Base-by-base conservation (phyloP, 1,140 invertebrate genomes). In the Euglossa dilemma region DNA sequence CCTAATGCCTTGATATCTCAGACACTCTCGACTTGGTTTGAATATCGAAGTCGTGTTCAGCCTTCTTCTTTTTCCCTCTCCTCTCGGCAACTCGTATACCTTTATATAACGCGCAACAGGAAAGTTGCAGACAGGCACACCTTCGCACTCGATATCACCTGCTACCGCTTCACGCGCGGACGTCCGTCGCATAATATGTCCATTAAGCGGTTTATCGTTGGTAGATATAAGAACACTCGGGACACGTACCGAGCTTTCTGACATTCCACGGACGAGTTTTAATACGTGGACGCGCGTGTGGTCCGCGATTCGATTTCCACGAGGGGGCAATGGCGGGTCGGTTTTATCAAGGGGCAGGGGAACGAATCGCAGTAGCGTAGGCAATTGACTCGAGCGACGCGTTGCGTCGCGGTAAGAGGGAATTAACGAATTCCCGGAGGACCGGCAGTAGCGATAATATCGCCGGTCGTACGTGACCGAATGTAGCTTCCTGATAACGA, bases 271-370 rank as follows among this genome's bases (percentile, higher is more conserved):
- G 36, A 57, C 56, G 50, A 47, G 64, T 70, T 82, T 81, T 43
- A 78, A 59, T 63, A 50, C 52, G 74, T 56, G 43, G 25, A 63
- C 54, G 82, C 50, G 76, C 47, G 81, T 79, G 75, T 66, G 82
- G 82, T 84, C 75, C 52, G n/a, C 47, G 28, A 73, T 72, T 72
- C 54, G 67, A 83, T 83, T 79, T 72, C 52, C 75, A 72, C 47
- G 11, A 20, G 47, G 25, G 54, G 28, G 23, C n/a, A 1, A 14
- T 45, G 67, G 25, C 18, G 6, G n/a, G 2, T 36, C 12, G 50
- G 43, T 50, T 83, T 83, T 76, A 83, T 61, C 45, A 25, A 47
- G 20, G n/a, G 23, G 36, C 36, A 36, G 36, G 36, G n/a, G 50
- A 28, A 66, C 71, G 79, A 73, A 73, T 80, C 79, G 50, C 47